Evolutionary conservation across 2,113 vertebrate genomes (phyloP).

Genomic region (Sialia sialis): DNA sequence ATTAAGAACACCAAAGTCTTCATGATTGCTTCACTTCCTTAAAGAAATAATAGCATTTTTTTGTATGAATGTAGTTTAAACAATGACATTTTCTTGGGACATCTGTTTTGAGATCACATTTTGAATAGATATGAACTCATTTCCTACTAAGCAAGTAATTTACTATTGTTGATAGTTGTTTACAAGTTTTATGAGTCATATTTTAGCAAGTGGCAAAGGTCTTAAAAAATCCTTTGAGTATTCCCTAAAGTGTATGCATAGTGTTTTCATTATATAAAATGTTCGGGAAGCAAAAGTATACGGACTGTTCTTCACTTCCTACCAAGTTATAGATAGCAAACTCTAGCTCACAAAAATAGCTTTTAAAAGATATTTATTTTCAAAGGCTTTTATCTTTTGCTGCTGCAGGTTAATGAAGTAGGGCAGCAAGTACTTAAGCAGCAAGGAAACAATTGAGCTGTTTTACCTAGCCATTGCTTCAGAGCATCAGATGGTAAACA

Average conservation of each 20-base stretch:
- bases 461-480: slow-evolving; percentile 34
- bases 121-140: slow-evolving; percentile 88
- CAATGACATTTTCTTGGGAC: slow-evolving; percentile 84
- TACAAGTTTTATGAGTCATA: slow-evolving; percentile 78
- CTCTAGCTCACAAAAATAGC: slow-evolving; percentile 40
- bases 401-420: slow-evolving; percentile 46
- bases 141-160: slow-evolving; percentile 80
- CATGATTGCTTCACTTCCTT: slow-evolving; percentile 80
- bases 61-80: slow-evolving; percentile 73
- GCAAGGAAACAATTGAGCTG: slow-evolving; percentile 46
- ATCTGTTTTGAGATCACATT: slow-evolving; percentile 86
- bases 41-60: slow-evolving; percentile 75
- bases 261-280: slow-evolving; percentile 69
- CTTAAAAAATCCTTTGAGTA: slow-evolving; percentile 72
- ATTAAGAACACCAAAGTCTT: slow-evolving; percentile 66
- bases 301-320: slow-evolving; percentile 57
- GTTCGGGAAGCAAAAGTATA: slow-evolving; percentile 58
- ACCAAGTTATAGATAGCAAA: slow-evolving; percentile 36
- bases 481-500: slow-evolving; percentile 30
- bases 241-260: slow-evolving; percentile 66
- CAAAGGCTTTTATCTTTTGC: slow-evolving; percentile 51
- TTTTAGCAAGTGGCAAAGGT: slow-evolving; percentile 80
- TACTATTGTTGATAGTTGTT: slow-evolving; percentile 85
- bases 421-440: slow-evolving; percentile 56
- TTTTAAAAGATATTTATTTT: slow-evolving; percentile 59